A percentile compares a stretch with the other conserved stretches of the same genome.
These are phyloP conservation scores for Albula goreensis DNA, from an alignment of 2,113 vertebrate genomes.

Conservation along the genomic window DNA sequence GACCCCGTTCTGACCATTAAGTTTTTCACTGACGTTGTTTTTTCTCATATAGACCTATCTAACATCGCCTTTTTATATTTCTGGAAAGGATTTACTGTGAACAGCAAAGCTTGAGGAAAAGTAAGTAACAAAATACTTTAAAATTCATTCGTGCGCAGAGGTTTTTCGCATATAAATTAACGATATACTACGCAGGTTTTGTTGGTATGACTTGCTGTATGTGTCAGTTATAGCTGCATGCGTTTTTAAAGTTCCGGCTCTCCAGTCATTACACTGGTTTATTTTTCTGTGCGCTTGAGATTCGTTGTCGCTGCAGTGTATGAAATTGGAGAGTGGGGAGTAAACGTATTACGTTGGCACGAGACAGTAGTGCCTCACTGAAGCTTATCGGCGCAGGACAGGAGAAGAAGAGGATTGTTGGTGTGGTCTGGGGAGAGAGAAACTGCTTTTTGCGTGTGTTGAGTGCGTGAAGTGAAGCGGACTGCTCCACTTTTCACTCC, in stretches of 20 bases:
- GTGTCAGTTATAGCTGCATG: neutral
- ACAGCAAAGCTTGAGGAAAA: constrained; percentile 36
- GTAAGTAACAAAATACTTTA: constrained; percentile 49
- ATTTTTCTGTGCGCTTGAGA: constrained; percentile 25
- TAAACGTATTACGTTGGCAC: constrained; percentile 58
- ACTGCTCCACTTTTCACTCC: neutral
- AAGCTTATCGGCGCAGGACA: constrained; percentile 60
- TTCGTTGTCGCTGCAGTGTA: constrained; percentile 40
- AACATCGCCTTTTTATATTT: neutral
- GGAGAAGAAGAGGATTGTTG: constrained; percentile 48
- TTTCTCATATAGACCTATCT: neutral
- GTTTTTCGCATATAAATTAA: constrained; percentile 53
- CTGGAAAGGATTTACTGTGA: constrained; percentile 6
- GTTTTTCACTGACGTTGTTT: neutral
- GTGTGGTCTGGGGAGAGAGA: constrained; percentile 33
- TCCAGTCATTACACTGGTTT: constrained; percentile 15
- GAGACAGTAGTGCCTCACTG: constrained; percentile 45
- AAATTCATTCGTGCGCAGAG: constrained; percentile 27
- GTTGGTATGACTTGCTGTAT: constrained; percentile 35
- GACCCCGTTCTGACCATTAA: neutral
- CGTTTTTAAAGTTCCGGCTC: constrained; percentile 32
- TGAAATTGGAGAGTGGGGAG: constrained; percentile 30
- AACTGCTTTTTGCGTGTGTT: constrained; percentile 16
- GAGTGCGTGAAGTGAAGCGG: constrained; percentile 17
- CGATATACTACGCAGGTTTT: constrained; percentile 41